These are phyloP conservation scores for Rosalia funebris DNA, from an alignment of 2,888 invertebrate species.

Conservation along the genomic window DNA sequence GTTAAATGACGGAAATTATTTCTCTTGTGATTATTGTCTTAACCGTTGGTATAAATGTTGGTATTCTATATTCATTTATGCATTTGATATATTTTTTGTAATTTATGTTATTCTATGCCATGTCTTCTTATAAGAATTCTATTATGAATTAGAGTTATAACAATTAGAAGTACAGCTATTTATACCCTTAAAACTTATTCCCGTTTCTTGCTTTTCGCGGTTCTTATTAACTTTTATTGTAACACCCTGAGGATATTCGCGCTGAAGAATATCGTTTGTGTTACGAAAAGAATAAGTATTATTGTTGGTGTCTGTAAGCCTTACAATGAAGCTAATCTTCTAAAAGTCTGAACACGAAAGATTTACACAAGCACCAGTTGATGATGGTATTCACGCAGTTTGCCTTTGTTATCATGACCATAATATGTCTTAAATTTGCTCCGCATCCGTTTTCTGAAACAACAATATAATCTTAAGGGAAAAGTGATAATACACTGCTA, in stretches of 20 bases:
- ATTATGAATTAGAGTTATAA: not conserved
- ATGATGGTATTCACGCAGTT: constrained; percentile 31
- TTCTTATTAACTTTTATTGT: constrained; percentile 20
- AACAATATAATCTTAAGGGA: constrained; percentile 39
- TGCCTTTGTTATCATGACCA: constrained; percentile 45
- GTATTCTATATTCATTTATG: too few species aligned
- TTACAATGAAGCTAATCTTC: constrained; percentile 27
- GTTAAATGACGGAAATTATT: too few species aligned
- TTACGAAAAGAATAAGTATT: constrained; percentile 27
- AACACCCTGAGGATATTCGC: constrained; percentile 20
- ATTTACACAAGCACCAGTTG: constrained; percentile 34
- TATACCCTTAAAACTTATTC: not conserved
- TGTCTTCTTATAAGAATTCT: too few species aligned
- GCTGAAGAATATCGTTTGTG: constrained; percentile 20
- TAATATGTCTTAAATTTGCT: constrained; percentile 46
- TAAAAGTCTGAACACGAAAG: constrained; percentile 27
- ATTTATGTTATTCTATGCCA: too few species aligned
- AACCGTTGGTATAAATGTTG: too few species aligned
- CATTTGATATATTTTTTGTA: too few species aligned
- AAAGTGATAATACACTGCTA: constrained; percentile 34
- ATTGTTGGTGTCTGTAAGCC: constrained; percentile 20
- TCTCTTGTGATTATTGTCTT: too few species aligned
- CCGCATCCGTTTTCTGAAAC: constrained; percentile 41
- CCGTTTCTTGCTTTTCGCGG: constrained; percentile 1
- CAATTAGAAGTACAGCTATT: not conserved